Base-by-base conservation (phyloP, 2,797 vertebrate species). In the Lagorchestes hirsutus region DNA sequence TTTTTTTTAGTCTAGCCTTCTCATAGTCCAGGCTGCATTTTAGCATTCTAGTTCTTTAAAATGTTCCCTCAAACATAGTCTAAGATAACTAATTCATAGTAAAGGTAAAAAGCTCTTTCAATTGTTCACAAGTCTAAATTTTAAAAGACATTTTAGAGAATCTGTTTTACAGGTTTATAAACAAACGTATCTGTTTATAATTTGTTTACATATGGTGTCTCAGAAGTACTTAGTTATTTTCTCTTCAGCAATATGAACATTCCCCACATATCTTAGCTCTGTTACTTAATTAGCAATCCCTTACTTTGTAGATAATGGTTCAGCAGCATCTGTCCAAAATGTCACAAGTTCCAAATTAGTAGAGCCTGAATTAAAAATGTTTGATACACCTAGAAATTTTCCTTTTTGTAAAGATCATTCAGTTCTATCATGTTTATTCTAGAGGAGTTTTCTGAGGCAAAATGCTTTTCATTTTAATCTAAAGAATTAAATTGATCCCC, bases 11-110 rank as follows among this genome's bases (percentile, higher is more conserved):
- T 67, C 59, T 67, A n/a, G 31, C 34, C 62, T 67, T 16, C 62
- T n/a, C 5, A 40, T 74, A 18, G 29, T 46, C 12, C 5, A 0
- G 0, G 11, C 46, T 34, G 1, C 54, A 5, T n/a, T 90, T 92
- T 87, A 5, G 18, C 55, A 62, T 96, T 94, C 57, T 27, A 93
- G 24, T 92, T 94, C 55, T 91, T 54, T 54, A 34, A 56, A 13
- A 11, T 34, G 28, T 14, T 6, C 57, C 56, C 67, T 3, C 28
- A 40, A 22, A 55, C 34, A 13, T 10, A 54, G 57, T 62, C 54
- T 31, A 1, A 2, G 16, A 29, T 57, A 74, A 59, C 5, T 5
- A 55, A 90, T 29, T 34, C 55, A 55, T 92, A 1, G 3, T 55
- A 91, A 54, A 34, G 40, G 50, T 40, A 92, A 2, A 16, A 91